Conservation (phyloP, 2,797 vertebrate genomes). For the Nyctibius grandis region DNA sequence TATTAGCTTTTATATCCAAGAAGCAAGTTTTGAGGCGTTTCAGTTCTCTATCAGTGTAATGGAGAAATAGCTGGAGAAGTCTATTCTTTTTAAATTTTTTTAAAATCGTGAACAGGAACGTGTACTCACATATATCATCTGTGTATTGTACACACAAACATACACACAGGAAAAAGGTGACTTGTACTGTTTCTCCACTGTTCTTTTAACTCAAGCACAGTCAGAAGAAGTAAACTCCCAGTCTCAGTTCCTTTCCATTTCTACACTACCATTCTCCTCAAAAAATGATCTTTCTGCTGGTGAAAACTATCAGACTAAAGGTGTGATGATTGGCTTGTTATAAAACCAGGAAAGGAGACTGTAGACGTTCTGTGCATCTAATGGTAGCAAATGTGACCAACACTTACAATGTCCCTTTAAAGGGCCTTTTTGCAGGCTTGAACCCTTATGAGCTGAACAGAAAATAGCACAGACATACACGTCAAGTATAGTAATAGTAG, state of each 20-base stretch:
- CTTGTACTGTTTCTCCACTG: background rate
- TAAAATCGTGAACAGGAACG: background rate
- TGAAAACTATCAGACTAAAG: background rate
- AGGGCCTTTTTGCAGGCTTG: background rate
- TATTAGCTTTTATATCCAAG: background rate
- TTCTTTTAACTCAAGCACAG: background rate
- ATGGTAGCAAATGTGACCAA: background rate
- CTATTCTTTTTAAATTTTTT: background rate
- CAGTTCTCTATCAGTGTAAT: background rate
- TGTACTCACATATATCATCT: fast-evolving
- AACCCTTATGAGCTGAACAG: background rate
- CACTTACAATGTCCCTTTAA: background rate
- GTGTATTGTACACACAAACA: background rate
- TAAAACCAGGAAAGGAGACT: background rate
- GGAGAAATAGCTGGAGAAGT: background rate
- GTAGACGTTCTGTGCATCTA: background rate
- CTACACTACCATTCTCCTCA: background rate
- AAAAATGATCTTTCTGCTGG: background rate
- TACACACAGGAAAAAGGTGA: background rate
- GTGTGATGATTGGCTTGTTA: background rate
- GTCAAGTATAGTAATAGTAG: background rate
- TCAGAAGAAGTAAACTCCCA: background rate
- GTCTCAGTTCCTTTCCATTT: background rate
- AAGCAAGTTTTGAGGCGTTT: background rate
- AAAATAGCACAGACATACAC: background rate